Conservation (phyloP, 1,140 invertebrate species). For the Atta cephalotes region DNA sequence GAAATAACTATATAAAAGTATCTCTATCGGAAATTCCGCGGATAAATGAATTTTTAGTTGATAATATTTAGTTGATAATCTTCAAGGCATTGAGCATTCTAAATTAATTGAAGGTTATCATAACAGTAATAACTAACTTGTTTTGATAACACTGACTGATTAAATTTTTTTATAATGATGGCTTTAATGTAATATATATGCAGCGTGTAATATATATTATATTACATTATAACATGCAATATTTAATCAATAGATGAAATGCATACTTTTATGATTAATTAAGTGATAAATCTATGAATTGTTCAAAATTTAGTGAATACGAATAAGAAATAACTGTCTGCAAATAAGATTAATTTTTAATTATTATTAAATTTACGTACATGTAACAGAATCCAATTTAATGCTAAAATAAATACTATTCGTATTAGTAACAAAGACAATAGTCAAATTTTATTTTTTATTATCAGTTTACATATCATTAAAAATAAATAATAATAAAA, state of each 20-base stretch:
- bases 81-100: not conserved
- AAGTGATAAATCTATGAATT: not conserved
- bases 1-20: slow-evolving; percentile 6
- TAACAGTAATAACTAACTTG: not conserved
- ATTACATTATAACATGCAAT: not conserved
- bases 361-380: not conserved
- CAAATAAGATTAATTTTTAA: not conserved
- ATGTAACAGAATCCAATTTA: not conserved
- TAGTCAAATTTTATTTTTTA: not conserved
- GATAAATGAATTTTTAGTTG: not conserved
- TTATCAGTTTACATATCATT: no score
- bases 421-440: not conserved
- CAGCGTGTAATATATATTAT: not conserved
- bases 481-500: not conserved
- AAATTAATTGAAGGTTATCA: slow-evolving; percentile 23
- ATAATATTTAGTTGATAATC: not conserved
- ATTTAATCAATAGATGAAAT: not conserved
- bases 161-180: not conserved
- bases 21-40: slow-evolving; percentile 35
- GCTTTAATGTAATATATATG: not conserved
- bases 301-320: not conserved
- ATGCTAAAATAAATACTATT: not conserved
- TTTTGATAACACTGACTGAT: not conserved
- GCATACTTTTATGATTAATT: not conserved
- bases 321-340: not conserved